A percentile compares a stretch with the other conserved stretches of the same genome.
phyloP scores from a whole-genome alignment of 2,888 invertebrate genomes.

The Graphium colonna region DNA sequence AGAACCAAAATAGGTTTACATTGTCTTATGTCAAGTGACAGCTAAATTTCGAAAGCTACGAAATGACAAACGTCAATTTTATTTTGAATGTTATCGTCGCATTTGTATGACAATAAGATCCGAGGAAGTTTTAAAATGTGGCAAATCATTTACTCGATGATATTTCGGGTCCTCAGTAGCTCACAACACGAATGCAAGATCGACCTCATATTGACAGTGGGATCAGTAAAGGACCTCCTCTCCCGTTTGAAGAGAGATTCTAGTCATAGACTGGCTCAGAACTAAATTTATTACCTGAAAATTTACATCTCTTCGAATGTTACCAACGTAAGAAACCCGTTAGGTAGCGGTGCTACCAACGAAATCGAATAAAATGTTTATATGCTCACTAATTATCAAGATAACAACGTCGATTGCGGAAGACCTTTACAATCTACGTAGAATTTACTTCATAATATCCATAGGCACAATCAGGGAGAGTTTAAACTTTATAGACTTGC shows the following conservation, averaged over 20 bases:
- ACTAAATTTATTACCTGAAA: slow-evolving; percentile 11
- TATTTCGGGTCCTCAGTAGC: slow-evolving; percentile 57
- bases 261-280: slow-evolving; percentile 25
- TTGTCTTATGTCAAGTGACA: not conserved
- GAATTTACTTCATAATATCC: slow-evolving; percentile 58
- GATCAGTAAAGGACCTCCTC: slow-evolving; percentile 55
- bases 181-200: slow-evolving; percentile 67
- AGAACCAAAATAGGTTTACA: too few species aligned
- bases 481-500: slow-evolving; percentile 55
- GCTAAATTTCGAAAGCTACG: not conserved
- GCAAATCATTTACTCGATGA: slow-evolving; percentile 70
- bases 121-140: slow-evolving; percentile 54
- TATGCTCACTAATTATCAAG: slow-evolving; percentile 59
- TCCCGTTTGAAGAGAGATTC: slow-evolving; percentile 43
- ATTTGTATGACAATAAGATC: slow-evolving; percentile 15
- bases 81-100: slow-evolving; percentile 23
- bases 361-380: slow-evolving; percentile 55
- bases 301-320: not conserved
- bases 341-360: not conserved
- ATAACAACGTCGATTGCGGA: slow-evolving; percentile 54
- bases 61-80: slow-evolving; percentile 28
- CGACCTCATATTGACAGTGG: slow-evolving; percentile 62
- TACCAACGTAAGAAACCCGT: not conserved
- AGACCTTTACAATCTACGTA: slow-evolving; percentile 58
- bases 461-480: slow-evolving; percentile 58